A percentile compares a stretch with the other conserved stretches of the same genome.
Evolutionary conservation across 2,888 invertebrate species (phyloP).

Genomic region (Andrena minutula): DNA sequence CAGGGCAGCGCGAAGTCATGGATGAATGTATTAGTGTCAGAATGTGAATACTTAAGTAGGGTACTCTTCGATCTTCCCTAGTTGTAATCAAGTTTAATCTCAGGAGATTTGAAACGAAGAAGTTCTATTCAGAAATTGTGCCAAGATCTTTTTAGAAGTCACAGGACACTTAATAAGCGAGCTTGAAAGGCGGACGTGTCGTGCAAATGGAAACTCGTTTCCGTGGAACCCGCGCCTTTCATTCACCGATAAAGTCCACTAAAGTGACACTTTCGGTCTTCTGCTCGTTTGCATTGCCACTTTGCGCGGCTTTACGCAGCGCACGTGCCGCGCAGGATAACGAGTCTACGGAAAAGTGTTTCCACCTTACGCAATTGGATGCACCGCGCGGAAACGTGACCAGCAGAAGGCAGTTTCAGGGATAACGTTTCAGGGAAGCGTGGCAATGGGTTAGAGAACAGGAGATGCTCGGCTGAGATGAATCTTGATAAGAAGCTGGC

Average conservation of each 20-base stretch:
- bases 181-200: background rate
- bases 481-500: conserved; percentile 40
- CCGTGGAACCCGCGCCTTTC: background rate
- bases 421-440: conserved; percentile 39
- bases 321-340: conserved; percentile 8
- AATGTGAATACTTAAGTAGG: background rate
- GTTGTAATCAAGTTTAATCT: background rate
- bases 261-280: conserved; percentile 17
- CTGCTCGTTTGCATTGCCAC: conserved; percentile 4
- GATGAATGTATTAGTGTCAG: conserved; percentile 29
- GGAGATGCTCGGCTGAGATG: conserved; percentile 49
- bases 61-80: background rate
- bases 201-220: background rate
- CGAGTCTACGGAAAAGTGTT: conserved; percentile 21
- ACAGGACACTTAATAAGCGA: background rate
- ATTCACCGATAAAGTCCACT: conserved; percentile 1
- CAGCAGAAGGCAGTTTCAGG: conserved; percentile 20
- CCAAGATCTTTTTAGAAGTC: background rate
- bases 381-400: conserved; percentile 15
- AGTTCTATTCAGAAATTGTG: background rate
- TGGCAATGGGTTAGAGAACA: conserved; percentile 49
- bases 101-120: background rate
- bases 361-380: conserved; percentile 13
- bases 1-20: conserved; percentile 27
- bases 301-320: conserved; percentile 2